Percentiles rank a stretch among this genome's conserved stretches.
Evolutionary conservation across 2,797 vertebrate genomes (phyloP).

Genomic region (Microtus obscurus): DNA sequence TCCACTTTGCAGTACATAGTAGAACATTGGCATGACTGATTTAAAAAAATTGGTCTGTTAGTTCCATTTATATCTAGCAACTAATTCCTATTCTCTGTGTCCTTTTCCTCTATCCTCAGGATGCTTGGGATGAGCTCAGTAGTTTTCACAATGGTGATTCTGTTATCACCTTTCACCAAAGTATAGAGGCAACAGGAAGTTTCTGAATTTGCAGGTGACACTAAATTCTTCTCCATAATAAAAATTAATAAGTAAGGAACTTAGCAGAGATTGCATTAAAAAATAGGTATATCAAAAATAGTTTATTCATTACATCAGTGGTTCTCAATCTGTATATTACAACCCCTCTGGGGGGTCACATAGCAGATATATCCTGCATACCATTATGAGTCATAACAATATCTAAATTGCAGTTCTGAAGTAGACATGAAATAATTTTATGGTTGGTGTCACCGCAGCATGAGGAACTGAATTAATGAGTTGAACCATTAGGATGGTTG

Average conservation of each 20-base stretch:
- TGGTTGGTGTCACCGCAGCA: background rate
- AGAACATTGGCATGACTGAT: background rate
- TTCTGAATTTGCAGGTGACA: slow-evolving; percentile 37
- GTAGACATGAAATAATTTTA: background rate
- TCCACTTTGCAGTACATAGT: background rate
- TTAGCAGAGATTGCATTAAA: background rate
- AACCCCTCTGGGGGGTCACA: background rate
- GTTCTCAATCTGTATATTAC: background rate
- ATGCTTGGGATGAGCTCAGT: slow-evolving; percentile 4
- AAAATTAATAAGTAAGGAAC: background rate
- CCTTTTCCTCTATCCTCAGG: slow-evolving; percentile 36
- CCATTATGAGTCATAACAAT: background rate
- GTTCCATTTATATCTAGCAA: background rate
- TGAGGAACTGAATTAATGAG: background rate
- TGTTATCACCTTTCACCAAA: slow-evolving; percentile 17
- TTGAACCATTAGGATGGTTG: background rate
- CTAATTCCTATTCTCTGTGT: background rate
- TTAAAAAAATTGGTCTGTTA: background rate
- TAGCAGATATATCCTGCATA: background rate
- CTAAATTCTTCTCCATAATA: slow-evolving; percentile 28
- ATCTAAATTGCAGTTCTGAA: background rate
- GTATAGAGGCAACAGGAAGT: background rate
- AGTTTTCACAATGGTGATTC: slow-evolving; percentile 16
- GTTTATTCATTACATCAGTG: background rate
- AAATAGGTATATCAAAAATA: slow-evolving; percentile 1